A percentile compares a stretch with the other conserved stretches of the same genome.
Evolutionary conservation across 2,888 invertebrate species (phyloP).

Genomic region (Xylophagus ater): DNA sequence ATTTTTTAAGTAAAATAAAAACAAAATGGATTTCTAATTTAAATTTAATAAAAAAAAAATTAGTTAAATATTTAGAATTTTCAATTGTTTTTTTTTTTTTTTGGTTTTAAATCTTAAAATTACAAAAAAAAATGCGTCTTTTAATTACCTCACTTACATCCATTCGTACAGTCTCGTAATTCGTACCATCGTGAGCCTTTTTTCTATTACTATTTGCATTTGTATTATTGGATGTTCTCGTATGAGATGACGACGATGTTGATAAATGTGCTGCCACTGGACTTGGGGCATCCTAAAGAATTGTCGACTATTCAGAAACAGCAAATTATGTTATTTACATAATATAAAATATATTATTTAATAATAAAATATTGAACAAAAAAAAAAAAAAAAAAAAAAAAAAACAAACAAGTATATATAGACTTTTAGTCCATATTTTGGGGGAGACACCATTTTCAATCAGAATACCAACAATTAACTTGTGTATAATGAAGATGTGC

Average conservation of each 20-base stretch:
- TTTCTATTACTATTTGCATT: background rate
- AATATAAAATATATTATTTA: too few species aligned
- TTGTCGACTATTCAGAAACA: slow-evolving; percentile 45
- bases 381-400: too few species aligned
- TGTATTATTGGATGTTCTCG: slow-evolving; percentile 34
- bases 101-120: slow-evolving; percentile 1
- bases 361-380: too few species aligned
- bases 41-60: too few species aligned
- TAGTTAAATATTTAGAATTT: too few species aligned
- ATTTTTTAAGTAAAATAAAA: too few species aligned
- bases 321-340: slow-evolving; percentile 42
- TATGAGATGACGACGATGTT: slow-evolving; percentile 30
- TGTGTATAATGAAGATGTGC: too few species aligned
- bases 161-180: slow-evolving; percentile 68
- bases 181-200: slow-evolving; percentile 44
- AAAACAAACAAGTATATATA: too few species aligned
- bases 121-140: slow-evolving; percentile 12
- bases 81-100: slow-evolving; percentile 5
- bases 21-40: too few species aligned
- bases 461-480: too few species aligned
- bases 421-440: too few species aligned
- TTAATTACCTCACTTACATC: slow-evolving; percentile 60
- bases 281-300: slow-evolving; percentile 36
- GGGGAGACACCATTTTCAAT: too few species aligned
- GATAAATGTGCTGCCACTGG: slow-evolving; percentile 17